Evolutionary conservation across 2,113 vertebrate species (phyloP).

Genomic region (Lophius piscatorius): DNA sequence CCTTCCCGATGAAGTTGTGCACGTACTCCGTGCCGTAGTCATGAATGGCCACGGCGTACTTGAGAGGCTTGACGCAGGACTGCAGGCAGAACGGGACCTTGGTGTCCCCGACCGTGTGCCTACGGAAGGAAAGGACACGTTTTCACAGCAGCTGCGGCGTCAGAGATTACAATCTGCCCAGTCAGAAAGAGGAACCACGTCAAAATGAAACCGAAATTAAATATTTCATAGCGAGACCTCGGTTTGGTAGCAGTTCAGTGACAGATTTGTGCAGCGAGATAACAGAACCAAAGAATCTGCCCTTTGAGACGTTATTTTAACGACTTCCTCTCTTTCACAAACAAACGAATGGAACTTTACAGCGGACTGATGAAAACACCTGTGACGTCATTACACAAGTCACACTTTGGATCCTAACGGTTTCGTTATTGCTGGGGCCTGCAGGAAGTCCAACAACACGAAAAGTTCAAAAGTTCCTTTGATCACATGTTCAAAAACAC

Average conservation of each 20-base stretch:
- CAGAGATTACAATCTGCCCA: neutral
- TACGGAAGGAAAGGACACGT: conserved; percentile 48
- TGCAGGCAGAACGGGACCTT: conserved; percentile 98
- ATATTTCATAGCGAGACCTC: neutral
- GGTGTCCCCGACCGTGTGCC: conserved; percentile 95
- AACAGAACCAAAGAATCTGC: conserved; percentile 2
- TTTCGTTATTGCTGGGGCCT: too few relatives aligned
- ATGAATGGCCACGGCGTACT: conserved; percentile 94
- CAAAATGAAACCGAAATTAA: neutral
- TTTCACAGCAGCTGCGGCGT: neutral
- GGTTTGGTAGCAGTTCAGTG: neutral
- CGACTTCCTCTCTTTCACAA: conserved; percentile 29
- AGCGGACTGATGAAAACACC: neutral
- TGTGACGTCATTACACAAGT: neutral
- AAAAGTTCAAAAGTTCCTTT: too few relatives aligned
- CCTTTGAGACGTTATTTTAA: conserved; percentile 49
- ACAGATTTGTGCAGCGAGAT: too few relatives aligned
- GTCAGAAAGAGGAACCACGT: neutral
- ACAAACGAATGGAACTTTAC: conserved; percentile 17
- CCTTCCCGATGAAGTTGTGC: conserved; percentile 96
- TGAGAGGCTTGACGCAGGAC: conserved; percentile 97
- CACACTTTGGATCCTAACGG: neutral
- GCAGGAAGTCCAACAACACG: too few relatives aligned
- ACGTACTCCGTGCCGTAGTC: conserved; percentile 95
- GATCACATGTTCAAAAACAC: too few relatives aligned